phyloP scores from a whole-genome alignment of 2,888 invertebrate species.

The Drosophila phalerata region DNA sequence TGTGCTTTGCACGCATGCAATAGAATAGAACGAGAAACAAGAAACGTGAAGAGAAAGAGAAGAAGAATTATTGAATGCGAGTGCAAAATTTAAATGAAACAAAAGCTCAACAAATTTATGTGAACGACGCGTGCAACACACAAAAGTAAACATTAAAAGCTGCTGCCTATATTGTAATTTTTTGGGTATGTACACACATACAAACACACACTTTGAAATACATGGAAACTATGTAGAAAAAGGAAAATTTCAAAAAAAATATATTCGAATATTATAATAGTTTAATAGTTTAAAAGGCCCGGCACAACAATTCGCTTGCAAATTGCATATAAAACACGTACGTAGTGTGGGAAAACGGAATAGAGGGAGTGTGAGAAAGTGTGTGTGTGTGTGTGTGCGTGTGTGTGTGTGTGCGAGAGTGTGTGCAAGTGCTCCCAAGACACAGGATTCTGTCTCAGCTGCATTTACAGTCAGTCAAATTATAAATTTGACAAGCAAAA shows the following conservation, averaged over 20 bases:
- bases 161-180: conserved; percentile 14
- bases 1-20: conserved; percentile 73
- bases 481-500: not conserved
- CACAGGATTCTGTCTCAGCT: conserved; percentile 31
- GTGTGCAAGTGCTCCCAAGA: conserved; percentile 20
- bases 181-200: conserved; percentile 49
- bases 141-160: conserved; percentile 31
- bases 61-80: conserved; percentile 41
- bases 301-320: conserved; percentile 49
- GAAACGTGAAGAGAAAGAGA: conserved; percentile 2
- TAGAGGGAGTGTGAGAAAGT: not conserved
- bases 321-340: conserved; percentile 32
- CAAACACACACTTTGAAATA: conserved; percentile 2
- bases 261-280: conserved; percentile 4
- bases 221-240: too few species aligned
- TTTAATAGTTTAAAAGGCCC: conserved; percentile 45
- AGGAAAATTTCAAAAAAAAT: too few species aligned
- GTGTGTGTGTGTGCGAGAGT: not conserved
- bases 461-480: conserved; percentile 32
- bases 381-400: too few species aligned
- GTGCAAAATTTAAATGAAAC: conserved; percentile 63
- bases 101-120: conserved; percentile 58
- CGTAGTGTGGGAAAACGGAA: conserved; percentile 22
- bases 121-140: conserved; percentile 48
- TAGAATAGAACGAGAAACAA: conserved; percentile 1